Conservation (phyloP, 2,797 vertebrate genomes). For the Adelosebastes latens region DNA sequence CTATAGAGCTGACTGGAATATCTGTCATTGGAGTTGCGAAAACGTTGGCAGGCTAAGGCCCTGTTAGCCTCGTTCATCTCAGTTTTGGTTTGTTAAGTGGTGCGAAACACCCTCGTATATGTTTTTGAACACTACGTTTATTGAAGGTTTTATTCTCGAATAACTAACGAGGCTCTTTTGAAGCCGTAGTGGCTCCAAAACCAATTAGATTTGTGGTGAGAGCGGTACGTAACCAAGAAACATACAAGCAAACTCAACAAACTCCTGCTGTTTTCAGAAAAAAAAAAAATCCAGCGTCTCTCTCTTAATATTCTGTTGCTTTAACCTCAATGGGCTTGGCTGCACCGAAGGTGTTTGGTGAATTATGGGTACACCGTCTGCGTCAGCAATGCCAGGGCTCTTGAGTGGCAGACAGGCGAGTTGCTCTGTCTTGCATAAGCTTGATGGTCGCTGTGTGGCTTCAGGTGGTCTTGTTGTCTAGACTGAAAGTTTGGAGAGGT, state of each 20-base stretch:
- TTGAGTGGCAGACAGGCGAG: conserved; percentile 34
- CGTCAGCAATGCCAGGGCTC: conserved; percentile 24
- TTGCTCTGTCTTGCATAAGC: conserved; percentile 9
- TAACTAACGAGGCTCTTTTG: conserved; percentile 44
- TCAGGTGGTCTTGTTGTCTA: conserved; percentile 51
- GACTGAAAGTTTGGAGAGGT: conserved; percentile 25
- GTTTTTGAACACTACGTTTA: conserved; percentile 55
- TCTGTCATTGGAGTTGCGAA: neutral
- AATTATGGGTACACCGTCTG: conserved; percentile 55
- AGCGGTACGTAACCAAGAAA: conserved; percentile 45
- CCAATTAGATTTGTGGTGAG: conserved; percentile 53
- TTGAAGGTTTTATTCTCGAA: conserved; percentile 49
- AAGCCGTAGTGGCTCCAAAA: conserved; percentile 46
- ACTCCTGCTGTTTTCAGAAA: conserved; percentile 20
- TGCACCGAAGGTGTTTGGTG: conserved; percentile 46
- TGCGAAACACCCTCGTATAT: conserved; percentile 39
- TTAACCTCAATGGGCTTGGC: conserved; percentile 60
- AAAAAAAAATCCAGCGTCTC: conserved; percentile 18
- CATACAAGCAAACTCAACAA: conserved; percentile 38
- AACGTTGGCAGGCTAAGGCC: conserved; percentile 9
- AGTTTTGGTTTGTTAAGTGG: conserved; percentile 44
- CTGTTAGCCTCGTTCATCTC: conserved; percentile 13
- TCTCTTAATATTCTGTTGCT: conserved; percentile 48
- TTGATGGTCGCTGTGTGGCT: neutral
- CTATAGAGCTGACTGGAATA: neutral